These are phyloP conservation scores for Puffinus mauretanicus DNA, from an alignment of 2,113 vertebrate species.

Conservation along the genomic window DNA sequence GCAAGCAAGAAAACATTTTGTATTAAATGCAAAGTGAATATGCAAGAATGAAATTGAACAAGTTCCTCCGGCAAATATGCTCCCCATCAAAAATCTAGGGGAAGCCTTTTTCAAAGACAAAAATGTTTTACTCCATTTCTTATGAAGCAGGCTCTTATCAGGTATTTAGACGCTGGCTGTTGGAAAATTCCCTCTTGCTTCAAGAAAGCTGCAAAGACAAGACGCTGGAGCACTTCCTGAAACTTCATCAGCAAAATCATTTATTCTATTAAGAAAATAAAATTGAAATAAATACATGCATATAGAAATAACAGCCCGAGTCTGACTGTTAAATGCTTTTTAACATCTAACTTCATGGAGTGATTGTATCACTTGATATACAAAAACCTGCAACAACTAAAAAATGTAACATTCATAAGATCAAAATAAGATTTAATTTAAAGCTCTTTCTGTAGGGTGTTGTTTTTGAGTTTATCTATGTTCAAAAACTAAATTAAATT, in stretches of 20 bases:
- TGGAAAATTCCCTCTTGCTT: background rate
- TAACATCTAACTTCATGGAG: background rate
- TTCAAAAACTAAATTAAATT: background rate
- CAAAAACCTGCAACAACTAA: background rate
- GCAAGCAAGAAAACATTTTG: constrained; percentile 56
- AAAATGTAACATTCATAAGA: background rate
- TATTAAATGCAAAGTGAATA: constrained; percentile 59
- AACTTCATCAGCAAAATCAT: background rate
- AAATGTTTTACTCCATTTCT: background rate
- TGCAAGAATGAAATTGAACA: constrained; percentile 29
- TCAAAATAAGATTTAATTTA: constrained; percentile 7
- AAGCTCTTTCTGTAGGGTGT: background rate
- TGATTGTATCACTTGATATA: background rate
- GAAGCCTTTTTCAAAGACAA: constrained; percentile 19
- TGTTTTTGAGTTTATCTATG: background rate
- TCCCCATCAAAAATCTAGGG: background rate
- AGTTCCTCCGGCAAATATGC: constrained; percentile 16
- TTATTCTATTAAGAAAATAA: background rate
- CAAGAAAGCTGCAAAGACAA: background rate
- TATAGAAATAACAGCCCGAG: background rate
- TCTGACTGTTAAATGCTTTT: background rate
- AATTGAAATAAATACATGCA: background rate
- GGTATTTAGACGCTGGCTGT: background rate
- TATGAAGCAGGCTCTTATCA: background rate
- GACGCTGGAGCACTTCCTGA: background rate